phyloP scores from a whole-genome alignment of 2,888 invertebrate genomes.

The Coenonympha arcania region DNA sequence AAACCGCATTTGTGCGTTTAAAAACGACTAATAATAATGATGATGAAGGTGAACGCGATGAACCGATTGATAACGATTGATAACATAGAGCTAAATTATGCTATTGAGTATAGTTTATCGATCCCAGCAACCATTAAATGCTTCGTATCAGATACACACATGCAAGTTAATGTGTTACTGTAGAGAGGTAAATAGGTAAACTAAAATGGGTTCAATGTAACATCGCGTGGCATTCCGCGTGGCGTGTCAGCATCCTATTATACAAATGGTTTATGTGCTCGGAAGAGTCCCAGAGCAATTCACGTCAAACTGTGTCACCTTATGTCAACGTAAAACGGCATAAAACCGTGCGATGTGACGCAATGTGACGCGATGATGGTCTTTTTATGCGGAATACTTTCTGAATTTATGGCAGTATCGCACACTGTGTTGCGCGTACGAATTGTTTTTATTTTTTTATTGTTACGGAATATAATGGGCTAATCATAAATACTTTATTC shows the following conservation, averaged over 20 bases:
- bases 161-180: neutral
- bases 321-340: conserved; percentile 25
- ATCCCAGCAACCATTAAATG: neutral
- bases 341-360: conserved; percentile 19
- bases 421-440: neutral
- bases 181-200: neutral
- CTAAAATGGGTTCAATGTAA: conserved; percentile 17
- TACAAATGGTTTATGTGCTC: conserved; percentile 19
- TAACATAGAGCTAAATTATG: too few species aligned
- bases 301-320: conserved; percentile 23
- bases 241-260: conserved; percentile 21
- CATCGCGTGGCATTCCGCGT: conserved; percentile 17
- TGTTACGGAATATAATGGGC: neutral
- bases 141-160: neutral
- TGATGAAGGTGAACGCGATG: too few species aligned
- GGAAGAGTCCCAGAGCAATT: conserved; percentile 18
- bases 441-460: neutral
- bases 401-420: conserved; percentile 1
- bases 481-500: neutral
- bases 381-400: conserved; percentile 9
- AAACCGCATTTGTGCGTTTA: too few species aligned
- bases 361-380: conserved; percentile 8
- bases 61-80: too few species aligned
- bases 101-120: too few species aligned
- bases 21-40: too few species aligned